Evolutionary conservation across 2,888 invertebrate species (phyloP).

Genomic region (Macrophya annulata): DNA sequence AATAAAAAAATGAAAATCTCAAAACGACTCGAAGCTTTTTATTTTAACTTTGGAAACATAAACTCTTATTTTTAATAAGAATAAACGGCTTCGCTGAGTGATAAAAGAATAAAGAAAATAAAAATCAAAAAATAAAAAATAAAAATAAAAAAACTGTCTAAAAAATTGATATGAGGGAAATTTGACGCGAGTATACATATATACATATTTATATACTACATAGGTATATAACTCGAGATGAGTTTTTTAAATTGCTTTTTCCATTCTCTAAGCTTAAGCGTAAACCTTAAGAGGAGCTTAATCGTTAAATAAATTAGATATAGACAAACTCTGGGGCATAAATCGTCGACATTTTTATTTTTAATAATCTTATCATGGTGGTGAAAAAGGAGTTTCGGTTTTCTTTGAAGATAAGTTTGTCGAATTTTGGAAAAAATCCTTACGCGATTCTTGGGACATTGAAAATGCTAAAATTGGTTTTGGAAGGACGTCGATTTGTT

Average conservation of each 20-base stretch:
- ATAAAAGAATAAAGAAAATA: not conserved
- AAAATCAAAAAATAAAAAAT: not conserved
- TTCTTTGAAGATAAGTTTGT: no score
- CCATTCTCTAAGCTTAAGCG: not conserved
- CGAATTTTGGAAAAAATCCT: no score
- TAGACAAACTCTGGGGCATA: not conserved
- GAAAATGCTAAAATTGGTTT: no score
- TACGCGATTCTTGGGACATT: no score
- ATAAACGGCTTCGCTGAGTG: slow-evolving; percentile 31
- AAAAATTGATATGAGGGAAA: slow-evolving; percentile 21
- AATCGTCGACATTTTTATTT: not conserved
- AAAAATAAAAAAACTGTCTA: not conserved
- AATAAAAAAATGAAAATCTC: slow-evolving; percentile 30
- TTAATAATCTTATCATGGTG: no score
- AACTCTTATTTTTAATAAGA: slow-evolving; percentile 35
- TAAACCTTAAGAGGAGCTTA: not conserved
- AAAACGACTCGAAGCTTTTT: slow-evolving; percentile 43
- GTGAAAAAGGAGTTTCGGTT: no score
- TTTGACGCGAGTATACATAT: not conserved
- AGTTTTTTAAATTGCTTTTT: slow-evolving; percentile 32
- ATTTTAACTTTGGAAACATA: slow-evolving; percentile 37
- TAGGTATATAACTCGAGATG: not conserved
- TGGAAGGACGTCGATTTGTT: no score
- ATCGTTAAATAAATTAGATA: not conserved
- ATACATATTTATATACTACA: not conserved